A percentile compares a stretch with the other conserved stretches of the same genome.
These are phyloP conservation scores for Galagoides demidoff DNA, from an alignment of 2,797 vertebrate species.

Conservation along the genomic window DNA sequence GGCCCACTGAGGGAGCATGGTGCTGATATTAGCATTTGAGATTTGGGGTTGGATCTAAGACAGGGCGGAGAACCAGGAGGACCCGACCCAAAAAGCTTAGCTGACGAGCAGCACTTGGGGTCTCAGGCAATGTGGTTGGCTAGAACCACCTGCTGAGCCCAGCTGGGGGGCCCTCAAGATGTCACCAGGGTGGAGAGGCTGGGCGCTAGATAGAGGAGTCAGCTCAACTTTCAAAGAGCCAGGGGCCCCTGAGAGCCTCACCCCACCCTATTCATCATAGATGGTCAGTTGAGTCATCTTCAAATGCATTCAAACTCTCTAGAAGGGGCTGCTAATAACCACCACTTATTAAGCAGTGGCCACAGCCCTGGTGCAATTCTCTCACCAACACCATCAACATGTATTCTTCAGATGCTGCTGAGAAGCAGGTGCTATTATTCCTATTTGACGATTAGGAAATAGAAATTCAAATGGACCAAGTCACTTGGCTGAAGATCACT, in stretches of 20 bases:
- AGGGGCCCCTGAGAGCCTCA: neutral
- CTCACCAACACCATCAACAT: neutral
- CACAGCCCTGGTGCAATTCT: neutral
- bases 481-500: fast-evolving
- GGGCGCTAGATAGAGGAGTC: no score
- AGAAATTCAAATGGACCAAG: neutral
- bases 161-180: neutral
- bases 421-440: neutral
- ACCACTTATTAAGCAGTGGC: neutral
- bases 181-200: neutral
- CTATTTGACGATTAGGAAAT: neutral
- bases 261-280: neutral
- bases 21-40: neutral
- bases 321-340: no score
- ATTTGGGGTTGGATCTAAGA: neutral
- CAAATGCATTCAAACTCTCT: neutral
- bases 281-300: neutral
- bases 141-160: no score
- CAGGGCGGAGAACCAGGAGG: neutral
- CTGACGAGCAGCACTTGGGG: neutral
- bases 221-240: neutral
- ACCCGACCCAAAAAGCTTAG: neutral
- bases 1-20: neutral
- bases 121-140: neutral
- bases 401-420: neutral